These are phyloP conservation scores for Poecilia latipinna DNA, from an alignment of 2,113 vertebrate genomes.

Conservation along the genomic window DNA sequence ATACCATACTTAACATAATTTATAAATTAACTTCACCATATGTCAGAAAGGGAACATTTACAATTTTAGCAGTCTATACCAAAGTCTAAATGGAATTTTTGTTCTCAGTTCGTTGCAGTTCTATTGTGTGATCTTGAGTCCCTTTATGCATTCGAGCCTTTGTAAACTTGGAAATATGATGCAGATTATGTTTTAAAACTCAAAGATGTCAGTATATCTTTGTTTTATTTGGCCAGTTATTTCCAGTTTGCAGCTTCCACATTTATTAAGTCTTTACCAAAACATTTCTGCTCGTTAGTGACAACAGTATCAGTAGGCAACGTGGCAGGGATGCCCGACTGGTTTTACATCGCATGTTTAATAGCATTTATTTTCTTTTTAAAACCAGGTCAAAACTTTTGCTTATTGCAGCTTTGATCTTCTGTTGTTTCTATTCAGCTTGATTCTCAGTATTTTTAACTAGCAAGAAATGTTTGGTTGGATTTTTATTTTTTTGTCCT, in stretches of 20 bases:
- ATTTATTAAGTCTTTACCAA: slow-evolving; percentile 34
- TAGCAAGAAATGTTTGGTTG: slow-evolving; percentile 84
- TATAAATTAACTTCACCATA: slow-evolving; percentile 53
- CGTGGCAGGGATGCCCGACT: slow-evolving; percentile 32
- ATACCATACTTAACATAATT: slow-evolving; percentile 29
- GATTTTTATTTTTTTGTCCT: slow-evolving; percentile 38
- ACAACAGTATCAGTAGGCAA: slow-evolving; percentile 41
- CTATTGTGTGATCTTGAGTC: slow-evolving; percentile 20
- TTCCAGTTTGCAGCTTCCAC: slow-evolving; percentile 45
- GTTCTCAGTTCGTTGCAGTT: slow-evolving; percentile 37
- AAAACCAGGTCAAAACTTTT: slow-evolving; percentile 50
- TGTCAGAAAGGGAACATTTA: slow-evolving; percentile 65
- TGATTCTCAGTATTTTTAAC: slow-evolving; percentile 89
- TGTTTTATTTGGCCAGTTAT: slow-evolving; percentile 57
- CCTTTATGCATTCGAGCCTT: not conserved
- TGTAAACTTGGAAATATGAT: slow-evolving; percentile 41
- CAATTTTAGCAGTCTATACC: slow-evolving; percentile 53
- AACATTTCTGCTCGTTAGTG: slow-evolving; percentile 40
- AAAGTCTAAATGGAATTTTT: slow-evolving; percentile 61
- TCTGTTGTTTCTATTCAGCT: slow-evolving; percentile 56
- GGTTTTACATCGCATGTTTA: slow-evolving; percentile 67
- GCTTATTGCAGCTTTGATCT: slow-evolving; percentile 46
- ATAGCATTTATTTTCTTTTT: slow-evolving; percentile 26
- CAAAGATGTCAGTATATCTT: slow-evolving; percentile 16
- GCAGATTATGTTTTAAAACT: slow-evolving; percentile 18